These are phyloP conservation scores for Leiothrix lutea DNA, from an alignment of 2,113 vertebrate species.

Conservation along the genomic window DNA sequence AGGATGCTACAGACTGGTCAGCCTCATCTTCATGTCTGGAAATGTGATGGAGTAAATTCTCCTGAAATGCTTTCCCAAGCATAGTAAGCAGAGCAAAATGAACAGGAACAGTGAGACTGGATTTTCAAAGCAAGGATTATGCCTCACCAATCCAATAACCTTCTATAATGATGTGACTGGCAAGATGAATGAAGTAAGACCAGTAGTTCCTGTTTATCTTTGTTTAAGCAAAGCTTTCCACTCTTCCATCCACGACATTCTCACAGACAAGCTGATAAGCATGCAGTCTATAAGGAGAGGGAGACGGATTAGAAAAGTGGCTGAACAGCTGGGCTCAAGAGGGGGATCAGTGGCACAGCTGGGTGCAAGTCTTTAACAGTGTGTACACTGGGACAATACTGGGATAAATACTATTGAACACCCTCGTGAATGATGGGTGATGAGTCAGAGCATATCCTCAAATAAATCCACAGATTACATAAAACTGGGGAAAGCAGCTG, in stretches of 20 bases:
- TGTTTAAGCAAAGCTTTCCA: background rate
- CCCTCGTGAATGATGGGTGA: fast-evolving
- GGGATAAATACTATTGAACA: background rate
- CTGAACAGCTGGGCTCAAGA: background rate
- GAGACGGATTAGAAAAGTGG: background rate
- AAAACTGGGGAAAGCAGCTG: background rate
- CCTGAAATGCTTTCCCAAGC: background rate
- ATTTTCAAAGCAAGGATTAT: background rate
- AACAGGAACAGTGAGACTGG: background rate
- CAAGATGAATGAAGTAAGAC: background rate
- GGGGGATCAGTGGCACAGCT: background rate
- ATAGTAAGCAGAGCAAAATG: background rate
- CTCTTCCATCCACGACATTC: background rate
- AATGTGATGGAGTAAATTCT: background rate
- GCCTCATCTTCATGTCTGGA: background rate
- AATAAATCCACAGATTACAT: background rate
- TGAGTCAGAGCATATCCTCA: background rate
- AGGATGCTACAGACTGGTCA: background rate
- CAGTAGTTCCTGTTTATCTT: background rate
- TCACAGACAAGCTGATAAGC: background rate
- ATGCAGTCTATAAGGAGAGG: background rate
- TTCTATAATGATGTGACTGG: background rate
- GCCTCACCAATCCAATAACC: background rate
- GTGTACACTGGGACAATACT: background rate
- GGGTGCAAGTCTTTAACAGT: background rate